Percentiles rank a stretch among this genome's conserved stretches.
These are phyloP conservation scores for Drosophila mimetica DNA, from an alignment of 2,888 invertebrate genomes.

Conservation along the genomic window DNA sequence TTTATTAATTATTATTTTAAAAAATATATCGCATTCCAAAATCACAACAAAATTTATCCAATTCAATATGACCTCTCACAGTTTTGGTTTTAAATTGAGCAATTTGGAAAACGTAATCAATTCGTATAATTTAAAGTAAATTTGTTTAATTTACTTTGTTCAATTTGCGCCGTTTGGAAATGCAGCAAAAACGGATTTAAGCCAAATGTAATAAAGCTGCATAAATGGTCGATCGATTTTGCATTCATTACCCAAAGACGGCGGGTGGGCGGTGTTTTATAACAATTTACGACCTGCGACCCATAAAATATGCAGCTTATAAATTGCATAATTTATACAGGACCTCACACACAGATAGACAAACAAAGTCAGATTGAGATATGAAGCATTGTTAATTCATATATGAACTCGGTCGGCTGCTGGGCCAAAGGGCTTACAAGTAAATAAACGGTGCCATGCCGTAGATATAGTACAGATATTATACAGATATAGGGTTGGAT, in stretches of 20 bases:
- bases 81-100: neutral
- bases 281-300: slow-evolving; percentile 66
- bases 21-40: neutral
- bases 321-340: slow-evolving; percentile 68
- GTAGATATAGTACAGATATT: slow-evolving; percentile 9
- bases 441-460: slow-evolving; percentile 52
- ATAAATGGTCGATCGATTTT: slow-evolving; percentile 40
- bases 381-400: slow-evolving; percentile 48
- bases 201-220: slow-evolving; percentile 34
- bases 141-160: slow-evolving; percentile 20
- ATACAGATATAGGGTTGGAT: neutral
- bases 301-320: slow-evolving; percentile 70
- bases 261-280: slow-evolving; percentile 1
- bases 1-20: too few relatives aligned
- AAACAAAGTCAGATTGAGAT: slow-evolving; percentile 48
- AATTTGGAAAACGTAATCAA: neutral
- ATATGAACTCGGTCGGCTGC: slow-evolving; percentile 35
- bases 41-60: too few relatives aligned
- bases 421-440: slow-evolving; percentile 49
- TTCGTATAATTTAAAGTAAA: neutral
- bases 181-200: slow-evolving; percentile 22
- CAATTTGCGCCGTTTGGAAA: slow-evolving; percentile 1
- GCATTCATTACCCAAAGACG: slow-evolving; percentile 27
- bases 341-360: slow-evolving; percentile 30
- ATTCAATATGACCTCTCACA: neutral